Percentiles rank a stretch among this genome's conserved stretches.
phyloP scores from a whole-genome alignment of 2,113 vertebrate genomes.

The Callipepla squamata region DNA sequence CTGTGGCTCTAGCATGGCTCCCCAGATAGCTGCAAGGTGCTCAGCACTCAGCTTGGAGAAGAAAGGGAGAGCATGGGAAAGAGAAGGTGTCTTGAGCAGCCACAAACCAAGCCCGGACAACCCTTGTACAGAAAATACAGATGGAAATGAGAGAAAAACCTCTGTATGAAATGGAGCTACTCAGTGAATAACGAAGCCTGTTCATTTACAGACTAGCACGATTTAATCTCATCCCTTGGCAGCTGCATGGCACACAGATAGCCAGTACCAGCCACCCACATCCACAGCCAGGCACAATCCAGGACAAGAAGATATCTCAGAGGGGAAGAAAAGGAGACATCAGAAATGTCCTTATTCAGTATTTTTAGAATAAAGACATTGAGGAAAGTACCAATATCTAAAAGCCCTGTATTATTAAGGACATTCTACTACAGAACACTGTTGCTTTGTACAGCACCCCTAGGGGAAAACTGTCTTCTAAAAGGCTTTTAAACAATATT shows the following conservation, averaged over 20 bases:
- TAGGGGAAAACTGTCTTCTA: slow-evolving; percentile 10
- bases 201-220: accelerated
- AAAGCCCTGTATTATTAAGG: neutral
- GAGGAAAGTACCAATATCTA: neutral
- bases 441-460: neutral
- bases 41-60: accelerated
- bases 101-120: neutral
- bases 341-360: neutral
- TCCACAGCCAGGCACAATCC: neutral
- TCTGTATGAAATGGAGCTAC: neutral
- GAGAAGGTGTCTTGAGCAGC: neutral
- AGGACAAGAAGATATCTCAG: neutral
- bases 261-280: neutral
- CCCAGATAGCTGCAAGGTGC: neutral
- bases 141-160: neutral
- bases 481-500: slow-evolving; percentile 28
- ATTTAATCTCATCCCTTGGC: neutral
- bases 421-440: neutral
- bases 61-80: neutral
- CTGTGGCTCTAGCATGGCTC: neutral
- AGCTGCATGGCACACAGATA: neutral
- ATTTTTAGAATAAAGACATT: neutral
- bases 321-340: neutral
- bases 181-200: accelerated
- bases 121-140: neutral